These are phyloP conservation scores for Drosophila lutescens DNA, from an alignment of 2,888 invertebrate species.

Conservation along the genomic window DNA sequence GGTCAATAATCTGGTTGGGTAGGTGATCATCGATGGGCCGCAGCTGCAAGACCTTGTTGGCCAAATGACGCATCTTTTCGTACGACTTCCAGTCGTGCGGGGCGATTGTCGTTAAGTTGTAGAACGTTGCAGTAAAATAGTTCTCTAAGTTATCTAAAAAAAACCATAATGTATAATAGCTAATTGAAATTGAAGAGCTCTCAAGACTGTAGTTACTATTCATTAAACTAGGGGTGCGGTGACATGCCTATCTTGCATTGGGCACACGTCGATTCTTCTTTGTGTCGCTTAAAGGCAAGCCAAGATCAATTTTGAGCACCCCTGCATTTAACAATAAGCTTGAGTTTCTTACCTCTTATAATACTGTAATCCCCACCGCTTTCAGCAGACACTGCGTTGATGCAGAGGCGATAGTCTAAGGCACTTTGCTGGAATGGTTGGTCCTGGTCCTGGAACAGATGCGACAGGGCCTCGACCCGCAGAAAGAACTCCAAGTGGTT, in stretches of 20 bases:
- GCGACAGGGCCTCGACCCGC: constrained; percentile 95
- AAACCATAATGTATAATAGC: not conserved
- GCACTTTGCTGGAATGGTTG: constrained; percentile 88
- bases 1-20: constrained; percentile 98
- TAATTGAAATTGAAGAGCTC: too few species aligned
- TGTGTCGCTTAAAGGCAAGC: too few species aligned
- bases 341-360: constrained; percentile 85
- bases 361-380: constrained; percentile 87
- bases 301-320: too few species aligned
- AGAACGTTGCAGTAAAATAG: constrained; percentile 97
- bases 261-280: too few species aligned
- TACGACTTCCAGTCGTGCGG: constrained; percentile 99
- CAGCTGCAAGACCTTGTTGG: constrained; percentile 92
- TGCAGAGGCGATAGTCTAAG: constrained; percentile 87
- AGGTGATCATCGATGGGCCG: constrained; percentile 95
- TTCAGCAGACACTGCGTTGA: constrained; percentile 86
- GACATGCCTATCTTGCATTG: too few species aligned
- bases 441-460: constrained; percentile 90
- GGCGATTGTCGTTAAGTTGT: constrained; percentile 98
- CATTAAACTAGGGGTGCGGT: too few species aligned
- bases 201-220: too few species aligned
- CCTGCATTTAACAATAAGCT: too few species aligned
- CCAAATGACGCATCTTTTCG: constrained; percentile 97
- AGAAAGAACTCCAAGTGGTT: constrained; percentile 96
- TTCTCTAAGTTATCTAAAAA: constrained; percentile 88